A percentile compares a stretch with the other conserved stretches of the same genome.
These are phyloP conservation scores for Oscheius sp. DNA, from an alignment of 2,888 invertebrate species.

Conservation along the genomic window DNA sequence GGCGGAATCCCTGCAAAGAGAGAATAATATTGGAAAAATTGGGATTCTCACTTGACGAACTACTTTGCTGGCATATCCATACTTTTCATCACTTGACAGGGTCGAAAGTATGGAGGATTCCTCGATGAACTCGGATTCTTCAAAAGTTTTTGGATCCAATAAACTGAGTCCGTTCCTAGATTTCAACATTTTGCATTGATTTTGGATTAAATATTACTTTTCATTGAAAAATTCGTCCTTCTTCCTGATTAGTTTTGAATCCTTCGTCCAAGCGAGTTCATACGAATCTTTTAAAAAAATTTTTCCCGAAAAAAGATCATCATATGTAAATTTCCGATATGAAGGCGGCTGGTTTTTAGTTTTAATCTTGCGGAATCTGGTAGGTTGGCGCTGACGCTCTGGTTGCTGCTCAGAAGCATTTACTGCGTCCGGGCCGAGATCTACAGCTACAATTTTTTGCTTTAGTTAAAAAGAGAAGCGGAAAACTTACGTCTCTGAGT, in stretches of 20 bases:
- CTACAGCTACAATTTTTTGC: conserved; percentile 36
- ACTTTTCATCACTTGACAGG: conserved; percentile 36
- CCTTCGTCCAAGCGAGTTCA: conserved; percentile 36
- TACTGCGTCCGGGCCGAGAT: conserved; percentile 22
- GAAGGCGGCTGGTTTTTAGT: conserved; percentile 3
- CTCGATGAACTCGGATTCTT: conserved; percentile 17
- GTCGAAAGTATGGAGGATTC: conserved; percentile 19
- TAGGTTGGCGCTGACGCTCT: not conserved
- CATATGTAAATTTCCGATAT: conserved; percentile 42
- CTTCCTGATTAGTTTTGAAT: conserved; percentile 40
- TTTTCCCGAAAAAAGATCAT: conserved; percentile 45
- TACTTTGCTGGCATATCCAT: conserved; percentile 30
- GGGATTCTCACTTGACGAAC: conserved; percentile 31
- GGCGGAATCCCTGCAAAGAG: conserved; percentile 38
- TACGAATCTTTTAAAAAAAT: conserved; percentile 36
- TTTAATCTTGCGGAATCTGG: conserved; percentile 24
- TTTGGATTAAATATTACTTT: not conserved
- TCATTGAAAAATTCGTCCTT: conserved; percentile 34
- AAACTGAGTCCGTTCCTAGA: conserved; percentile 11
- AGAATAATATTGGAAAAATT: not conserved
- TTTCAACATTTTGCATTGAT: no score
- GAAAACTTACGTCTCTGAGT: conserved; percentile 46
- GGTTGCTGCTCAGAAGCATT: not conserved
- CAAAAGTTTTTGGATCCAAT: conserved; percentile 11
- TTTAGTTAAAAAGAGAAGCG: not conserved